Conservation (phyloP, 2,888 invertebrate species). For the Drosophila peninsularis region DNA sequence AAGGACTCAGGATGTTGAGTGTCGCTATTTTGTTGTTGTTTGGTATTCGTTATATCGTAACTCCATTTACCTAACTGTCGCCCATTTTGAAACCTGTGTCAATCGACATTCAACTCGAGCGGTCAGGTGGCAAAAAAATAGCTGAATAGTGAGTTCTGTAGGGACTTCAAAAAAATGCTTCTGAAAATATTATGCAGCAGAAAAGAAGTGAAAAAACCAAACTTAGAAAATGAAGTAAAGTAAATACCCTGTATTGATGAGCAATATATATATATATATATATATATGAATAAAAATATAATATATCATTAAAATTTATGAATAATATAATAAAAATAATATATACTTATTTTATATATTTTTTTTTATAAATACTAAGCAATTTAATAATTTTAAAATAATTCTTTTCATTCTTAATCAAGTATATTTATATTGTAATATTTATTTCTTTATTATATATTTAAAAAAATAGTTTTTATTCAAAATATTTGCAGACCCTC, state of each 20-base stretch:
- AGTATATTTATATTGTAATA: too few relatives aligned
- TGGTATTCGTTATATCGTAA: slow-evolving; percentile 5
- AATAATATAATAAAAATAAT: too few relatives aligned
- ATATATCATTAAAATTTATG: too few relatives aligned
- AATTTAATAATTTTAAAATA: too few relatives aligned
- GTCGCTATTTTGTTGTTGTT: slow-evolving; percentile 6
- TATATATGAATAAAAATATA: too few relatives aligned
- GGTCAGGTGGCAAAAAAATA: not conserved
- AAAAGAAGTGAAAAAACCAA: not conserved
- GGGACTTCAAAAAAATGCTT: not conserved
- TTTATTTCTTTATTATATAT: too few relatives aligned
- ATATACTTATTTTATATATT: not conserved
- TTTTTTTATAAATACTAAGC: too few relatives aligned
- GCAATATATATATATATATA: not conserved
- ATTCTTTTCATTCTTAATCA: too few relatives aligned
- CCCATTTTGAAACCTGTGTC: not conserved
- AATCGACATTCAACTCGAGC: not conserved
- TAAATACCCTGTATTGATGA: not conserved
- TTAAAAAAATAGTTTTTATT: too few relatives aligned
- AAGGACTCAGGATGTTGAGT: slow-evolving; percentile 13
- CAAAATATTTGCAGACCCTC: too few relatives aligned
- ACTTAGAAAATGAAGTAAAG: not conserved
- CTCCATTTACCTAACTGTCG: not conserved
- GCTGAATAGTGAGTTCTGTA: not conserved
- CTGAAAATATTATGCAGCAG: slow-evolving; percentile 1